Conservation (phyloP, 2,113 vertebrate genomes). For the Tenrec ecaudatus region DNA sequence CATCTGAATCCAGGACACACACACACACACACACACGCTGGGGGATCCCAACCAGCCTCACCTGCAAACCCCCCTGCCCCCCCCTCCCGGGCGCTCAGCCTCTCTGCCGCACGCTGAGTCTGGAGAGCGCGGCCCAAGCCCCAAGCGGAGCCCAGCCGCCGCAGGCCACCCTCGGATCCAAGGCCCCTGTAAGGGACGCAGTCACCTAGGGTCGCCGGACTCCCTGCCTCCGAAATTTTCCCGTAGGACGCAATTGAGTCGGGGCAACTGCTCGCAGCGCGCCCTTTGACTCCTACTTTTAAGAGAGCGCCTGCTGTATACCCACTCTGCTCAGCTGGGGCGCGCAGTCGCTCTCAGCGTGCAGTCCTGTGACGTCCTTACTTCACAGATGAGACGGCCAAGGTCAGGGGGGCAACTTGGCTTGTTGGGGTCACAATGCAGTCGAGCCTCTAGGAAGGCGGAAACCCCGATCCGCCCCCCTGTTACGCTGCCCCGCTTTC, state of each 20-base stretch:
- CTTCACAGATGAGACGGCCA: not conserved
- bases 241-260: not conserved
- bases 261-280: not conserved
- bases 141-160: not conserved
- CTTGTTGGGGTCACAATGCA: not conserved
- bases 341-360: not conserved
- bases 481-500: not conserved
- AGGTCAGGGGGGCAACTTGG: not conserved
- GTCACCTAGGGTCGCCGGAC: not conserved
- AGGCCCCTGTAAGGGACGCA: not conserved
- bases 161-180: not conserved
- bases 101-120: not conserved
- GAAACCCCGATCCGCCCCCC: not conserved
- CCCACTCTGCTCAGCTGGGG: not conserved
- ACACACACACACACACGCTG: too few relatives aligned
- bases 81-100: not conserved
- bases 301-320: not conserved
- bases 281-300: not conserved
- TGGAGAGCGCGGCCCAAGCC: not conserved
- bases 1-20: not conserved
- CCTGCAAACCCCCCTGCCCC: fast-evolving
- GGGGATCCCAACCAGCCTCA: not conserved
- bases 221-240: not conserved
- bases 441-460: not conserved
- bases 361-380: not conserved